Evolutionary conservation across 1,140 invertebrate species (phyloP).

Genomic region (Trypoxylus dichotomus): DNA sequence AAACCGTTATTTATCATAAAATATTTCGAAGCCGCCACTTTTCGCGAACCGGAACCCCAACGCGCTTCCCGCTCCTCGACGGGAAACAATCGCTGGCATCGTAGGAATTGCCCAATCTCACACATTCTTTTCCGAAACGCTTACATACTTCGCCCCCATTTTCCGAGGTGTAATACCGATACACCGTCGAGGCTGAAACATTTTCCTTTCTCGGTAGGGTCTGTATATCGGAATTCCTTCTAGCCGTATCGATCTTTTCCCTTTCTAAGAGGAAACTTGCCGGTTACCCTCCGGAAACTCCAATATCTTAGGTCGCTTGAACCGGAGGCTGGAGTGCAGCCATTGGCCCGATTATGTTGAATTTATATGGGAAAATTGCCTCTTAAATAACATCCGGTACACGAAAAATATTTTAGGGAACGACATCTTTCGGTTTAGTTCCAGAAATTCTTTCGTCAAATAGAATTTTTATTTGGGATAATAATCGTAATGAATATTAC

Average conservation of each 20-base stretch:
- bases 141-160: neutral
- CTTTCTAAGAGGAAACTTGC: neutral
- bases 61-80: neutral
- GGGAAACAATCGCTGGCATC: neutral
- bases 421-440: too few species aligned
- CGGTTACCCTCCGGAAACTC: neutral
- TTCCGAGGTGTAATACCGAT: too few species aligned
- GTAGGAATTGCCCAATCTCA: neutral
- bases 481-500: too few species aligned
- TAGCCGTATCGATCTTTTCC: neutral
- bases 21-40: neutral
- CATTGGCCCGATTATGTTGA: neutral
- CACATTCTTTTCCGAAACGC: neutral
- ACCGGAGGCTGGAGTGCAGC: neutral
- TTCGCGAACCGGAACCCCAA: neutral
- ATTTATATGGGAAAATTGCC: neutral
- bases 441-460: too few species aligned
- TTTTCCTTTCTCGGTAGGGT: neutral
- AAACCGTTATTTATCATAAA: neutral
- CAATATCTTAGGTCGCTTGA: neutral
- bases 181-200: neutral
- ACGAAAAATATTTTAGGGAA: neutral
- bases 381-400: neutral
- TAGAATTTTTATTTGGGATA: too few species aligned
- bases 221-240: neutral